phyloP scores from a whole-genome alignment of 2,888 invertebrate genomes.

The Rhodophaea formosa region DNA sequence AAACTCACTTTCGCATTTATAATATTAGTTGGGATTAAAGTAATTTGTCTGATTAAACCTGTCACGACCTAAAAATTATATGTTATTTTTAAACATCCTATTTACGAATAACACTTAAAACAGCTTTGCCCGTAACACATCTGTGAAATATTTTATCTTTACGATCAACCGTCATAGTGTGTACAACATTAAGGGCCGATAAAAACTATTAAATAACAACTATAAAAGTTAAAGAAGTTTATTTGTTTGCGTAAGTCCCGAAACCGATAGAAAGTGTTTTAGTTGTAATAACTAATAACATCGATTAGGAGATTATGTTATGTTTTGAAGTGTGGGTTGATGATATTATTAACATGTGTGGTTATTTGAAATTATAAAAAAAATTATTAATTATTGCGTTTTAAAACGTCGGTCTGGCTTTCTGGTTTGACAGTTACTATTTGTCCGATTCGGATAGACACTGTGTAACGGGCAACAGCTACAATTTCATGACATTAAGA shows the following conservation, averaged over 20 bases:
- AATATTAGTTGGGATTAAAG: too few relatives aligned
- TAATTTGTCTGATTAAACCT: too few relatives aligned
- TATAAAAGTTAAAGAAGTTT: conserved; percentile 30
- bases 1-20: too few relatives aligned
- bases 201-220: conserved; percentile 31
- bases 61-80: too few relatives aligned
- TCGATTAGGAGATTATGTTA: conserved; percentile 6
- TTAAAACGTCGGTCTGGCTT: too few relatives aligned
- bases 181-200: conserved; percentile 29
- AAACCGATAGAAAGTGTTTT: conserved; percentile 20
- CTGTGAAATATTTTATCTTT: conserved; percentile 66
- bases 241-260: conserved; percentile 24
- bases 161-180: conserved; percentile 44
- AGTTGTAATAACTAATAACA: conserved; percentile 27
- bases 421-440: too few relatives aligned
- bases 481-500: too few relatives aligned
- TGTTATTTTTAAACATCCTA: too few relatives aligned
- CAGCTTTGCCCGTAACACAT: conserved; percentile 51
- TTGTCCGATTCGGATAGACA: too few relatives aligned
- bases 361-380: not conserved
- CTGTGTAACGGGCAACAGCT: too few relatives aligned
- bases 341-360: not conserved
- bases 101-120: conserved; percentile 54
- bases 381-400: too few relatives aligned
- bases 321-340: not conserved